phyloP scores from a whole-genome alignment of 2,888 invertebrate genomes.

The Pseudococcus jackbeardsleyi region DNA sequence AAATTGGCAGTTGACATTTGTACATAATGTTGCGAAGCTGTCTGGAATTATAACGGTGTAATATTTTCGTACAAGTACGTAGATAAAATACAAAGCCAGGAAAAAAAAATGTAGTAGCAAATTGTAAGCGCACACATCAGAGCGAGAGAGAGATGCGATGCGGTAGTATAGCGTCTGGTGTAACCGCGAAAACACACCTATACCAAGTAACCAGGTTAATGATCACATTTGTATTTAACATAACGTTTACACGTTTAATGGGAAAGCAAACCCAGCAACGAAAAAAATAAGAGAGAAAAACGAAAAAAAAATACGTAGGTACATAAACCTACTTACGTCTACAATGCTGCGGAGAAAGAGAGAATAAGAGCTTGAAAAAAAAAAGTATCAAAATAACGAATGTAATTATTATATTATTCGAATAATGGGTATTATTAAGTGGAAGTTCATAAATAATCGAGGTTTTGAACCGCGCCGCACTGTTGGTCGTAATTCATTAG shows the following conservation, averaged over 20 bases:
- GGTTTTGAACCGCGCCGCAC: not conserved
- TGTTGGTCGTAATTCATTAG: not conserved
- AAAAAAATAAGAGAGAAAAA: not conserved
- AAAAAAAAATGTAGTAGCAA: not conserved
- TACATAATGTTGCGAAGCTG: not conserved
- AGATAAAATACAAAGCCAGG: slow-evolving; percentile 2
- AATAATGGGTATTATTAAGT: not conserved
- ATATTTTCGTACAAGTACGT: not conserved
- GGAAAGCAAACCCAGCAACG: not conserved
- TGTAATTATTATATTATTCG: not conserved
- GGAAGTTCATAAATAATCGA: not conserved
- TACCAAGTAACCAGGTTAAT: slow-evolving; percentile 20
- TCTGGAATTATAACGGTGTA: slow-evolving; percentile 4
- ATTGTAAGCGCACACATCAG: not conserved
- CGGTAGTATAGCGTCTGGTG: not conserved
- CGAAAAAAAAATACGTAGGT: not conserved
- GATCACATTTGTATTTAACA: slow-evolving; percentile 38
- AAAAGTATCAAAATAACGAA: not conserved
- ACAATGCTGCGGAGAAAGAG: not conserved
- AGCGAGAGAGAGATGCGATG: not conserved
- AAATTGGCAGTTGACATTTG: slow-evolving; percentile 38
- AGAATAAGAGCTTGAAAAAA: not conserved
- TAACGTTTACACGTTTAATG: slow-evolving; percentile 6
- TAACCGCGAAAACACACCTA: not conserved
- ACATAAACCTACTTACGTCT: slow-evolving; percentile 13